phyloP scores from a whole-genome alignment of 2,888 invertebrate genomes.

The Villa cingulata region DNA sequence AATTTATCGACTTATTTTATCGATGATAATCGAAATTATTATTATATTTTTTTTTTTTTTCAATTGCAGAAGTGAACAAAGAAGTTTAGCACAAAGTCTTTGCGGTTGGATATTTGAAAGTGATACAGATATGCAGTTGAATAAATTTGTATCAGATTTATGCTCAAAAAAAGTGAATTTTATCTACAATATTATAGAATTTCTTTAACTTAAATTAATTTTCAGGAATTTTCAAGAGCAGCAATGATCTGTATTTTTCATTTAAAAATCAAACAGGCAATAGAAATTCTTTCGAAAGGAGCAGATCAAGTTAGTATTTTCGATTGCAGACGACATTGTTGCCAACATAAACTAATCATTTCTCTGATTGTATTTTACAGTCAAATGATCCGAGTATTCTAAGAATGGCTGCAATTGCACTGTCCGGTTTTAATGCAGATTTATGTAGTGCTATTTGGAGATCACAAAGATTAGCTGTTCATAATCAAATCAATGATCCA shows the following conservation, averaged over 20 bases:
- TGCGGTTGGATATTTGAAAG: conserved; percentile 85
- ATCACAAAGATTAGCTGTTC: conserved; percentile 57
- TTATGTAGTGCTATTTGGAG: conserved; percentile 61
- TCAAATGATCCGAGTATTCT: conserved; percentile 30
- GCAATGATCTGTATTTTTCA: conserved; percentile 87
- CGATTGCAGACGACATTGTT: neutral
- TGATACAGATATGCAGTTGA: conserved; percentile 42
- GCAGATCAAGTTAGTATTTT: conserved; percentile 31
- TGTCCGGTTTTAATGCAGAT: conserved; percentile 78
- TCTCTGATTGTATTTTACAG: conserved; percentile 6
- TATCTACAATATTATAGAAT: neutral
- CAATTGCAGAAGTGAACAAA: conserved; percentile 49
- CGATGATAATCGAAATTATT: no score
- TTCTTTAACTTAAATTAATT: neutral
- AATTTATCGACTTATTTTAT: no score
- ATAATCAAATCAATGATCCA: conserved; percentile 68
- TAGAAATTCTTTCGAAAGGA: conserved; percentile 71
- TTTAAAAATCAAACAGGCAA: conserved; percentile 67
- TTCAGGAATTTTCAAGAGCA: conserved; percentile 58
- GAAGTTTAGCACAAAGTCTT: conserved; percentile 66
- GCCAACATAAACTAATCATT: neutral
- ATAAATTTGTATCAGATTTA: conserved; percentile 49
- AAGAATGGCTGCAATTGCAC: conserved; percentile 55
- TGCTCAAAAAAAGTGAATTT: conserved; percentile 45
- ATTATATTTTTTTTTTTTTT: neutral